Conservation (phyloP, 2,888 invertebrate genomes). For the Amphipoea oculea region DNA sequence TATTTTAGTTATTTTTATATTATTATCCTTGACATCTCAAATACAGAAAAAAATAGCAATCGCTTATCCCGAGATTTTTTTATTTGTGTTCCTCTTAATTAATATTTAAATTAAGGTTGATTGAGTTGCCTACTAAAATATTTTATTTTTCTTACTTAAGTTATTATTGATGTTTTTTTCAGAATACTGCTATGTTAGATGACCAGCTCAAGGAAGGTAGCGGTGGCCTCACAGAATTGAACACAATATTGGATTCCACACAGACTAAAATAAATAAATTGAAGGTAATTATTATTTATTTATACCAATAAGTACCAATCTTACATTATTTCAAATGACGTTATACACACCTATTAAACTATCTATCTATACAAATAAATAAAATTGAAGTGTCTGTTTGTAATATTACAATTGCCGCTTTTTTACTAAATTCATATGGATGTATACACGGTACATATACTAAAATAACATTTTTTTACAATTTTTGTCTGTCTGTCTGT, state of each 20-base stretch:
- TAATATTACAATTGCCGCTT: too few species aligned
- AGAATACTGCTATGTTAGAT: constrained; percentile 86
- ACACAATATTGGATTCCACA: constrained; percentile 94
- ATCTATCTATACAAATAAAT: too few species aligned
- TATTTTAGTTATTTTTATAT: too few species aligned
- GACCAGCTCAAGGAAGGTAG: constrained; percentile 93
- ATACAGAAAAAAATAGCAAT: neutral
- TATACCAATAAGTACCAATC: too few species aligned
- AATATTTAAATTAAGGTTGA: neutral
- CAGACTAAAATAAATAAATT: constrained; percentile 96
- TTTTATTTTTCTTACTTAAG: neutral
- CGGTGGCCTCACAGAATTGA: constrained; percentile 95
- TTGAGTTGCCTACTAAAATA: neutral
- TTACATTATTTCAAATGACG: too few species aligned
- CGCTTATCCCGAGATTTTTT: neutral
- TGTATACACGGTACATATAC: too few species aligned
- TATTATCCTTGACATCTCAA: neutral
- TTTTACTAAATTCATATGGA: too few species aligned
- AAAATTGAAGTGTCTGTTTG: too few species aligned
- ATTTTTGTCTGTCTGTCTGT: too few species aligned
- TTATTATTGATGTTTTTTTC: constrained; percentile 61
- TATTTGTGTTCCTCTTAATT: neutral
- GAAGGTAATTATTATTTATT: constrained; percentile 89
- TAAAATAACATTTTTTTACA: too few species aligned
- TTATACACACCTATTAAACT: too few species aligned